Percentiles rank a stretch among this genome's conserved stretches.
Conservation (phyloP, 2,888 invertebrate species). For the Latheticus oryzae region DNA sequence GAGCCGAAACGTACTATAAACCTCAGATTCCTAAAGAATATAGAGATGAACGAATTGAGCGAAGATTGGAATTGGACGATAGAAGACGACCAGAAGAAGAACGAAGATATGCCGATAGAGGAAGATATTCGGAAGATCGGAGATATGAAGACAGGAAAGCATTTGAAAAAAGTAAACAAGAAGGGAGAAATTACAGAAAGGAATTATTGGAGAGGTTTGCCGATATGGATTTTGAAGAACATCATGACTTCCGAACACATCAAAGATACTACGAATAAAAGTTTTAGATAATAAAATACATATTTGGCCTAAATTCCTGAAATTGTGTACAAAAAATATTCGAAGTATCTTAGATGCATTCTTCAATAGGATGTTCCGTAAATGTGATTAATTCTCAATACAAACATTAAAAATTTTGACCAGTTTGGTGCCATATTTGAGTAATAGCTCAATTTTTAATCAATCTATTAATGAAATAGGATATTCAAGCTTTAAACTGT, state of each 20-base stretch:
- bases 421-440: constrained; percentile 67
- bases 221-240: constrained; percentile 64
- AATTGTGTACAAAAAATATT: constrained; percentile 38
- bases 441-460: constrained; percentile 67
- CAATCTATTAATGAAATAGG: constrained; percentile 58
- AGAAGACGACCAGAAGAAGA: constrained; percentile 45
- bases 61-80: constrained; percentile 40
- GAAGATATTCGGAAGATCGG: constrained; percentile 39
- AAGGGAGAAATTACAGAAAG: constrained; percentile 63
- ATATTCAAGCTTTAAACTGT: constrained; percentile 64
- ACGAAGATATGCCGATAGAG: constrained; percentile 42
- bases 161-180: constrained; percentile 55
- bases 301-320: constrained; percentile 40
- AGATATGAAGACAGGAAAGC: constrained; percentile 43
- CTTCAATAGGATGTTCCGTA: constrained; percentile 66
- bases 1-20: constrained; percentile 60
- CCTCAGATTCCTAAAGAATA: constrained; percentile 63
- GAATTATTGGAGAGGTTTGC: constrained; percentile 64
- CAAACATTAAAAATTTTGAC: constrained; percentile 62
- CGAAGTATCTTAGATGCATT: constrained; percentile 56
- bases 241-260: constrained; percentile 60
- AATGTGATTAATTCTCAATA: constrained; percentile 55
- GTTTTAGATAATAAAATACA: constrained; percentile 29
- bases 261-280: constrained; percentile 63
- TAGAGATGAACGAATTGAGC: constrained; percentile 55